phyloP scores from a whole-genome alignment of 2,113 vertebrate species.

The Corythornis cristatus region DNA sequence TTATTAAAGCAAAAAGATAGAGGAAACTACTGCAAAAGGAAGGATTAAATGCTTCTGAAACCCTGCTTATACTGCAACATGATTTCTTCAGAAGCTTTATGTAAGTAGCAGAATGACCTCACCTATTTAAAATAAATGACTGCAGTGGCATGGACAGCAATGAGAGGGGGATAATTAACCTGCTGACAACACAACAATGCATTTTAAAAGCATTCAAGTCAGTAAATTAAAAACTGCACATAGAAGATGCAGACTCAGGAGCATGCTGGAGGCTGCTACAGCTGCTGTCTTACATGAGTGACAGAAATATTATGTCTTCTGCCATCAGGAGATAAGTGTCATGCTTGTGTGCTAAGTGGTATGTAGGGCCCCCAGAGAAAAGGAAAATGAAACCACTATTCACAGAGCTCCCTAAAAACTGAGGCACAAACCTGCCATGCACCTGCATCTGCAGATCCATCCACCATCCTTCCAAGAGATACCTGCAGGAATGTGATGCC shows the following conservation, averaged over 20 bases:
- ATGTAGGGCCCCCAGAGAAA: background rate
- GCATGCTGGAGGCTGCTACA: background rate
- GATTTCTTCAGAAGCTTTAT: background rate
- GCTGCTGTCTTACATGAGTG: background rate
- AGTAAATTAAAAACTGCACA: background rate
- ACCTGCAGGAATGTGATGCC: background rate
- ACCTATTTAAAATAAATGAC: background rate
- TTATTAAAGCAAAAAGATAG: background rate
- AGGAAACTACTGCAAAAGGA: background rate
- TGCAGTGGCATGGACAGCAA: background rate
- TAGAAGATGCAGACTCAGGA: background rate
- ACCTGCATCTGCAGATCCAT: background rate
- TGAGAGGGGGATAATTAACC: background rate
- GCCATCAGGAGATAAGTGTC: background rate
- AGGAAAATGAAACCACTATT: background rate
- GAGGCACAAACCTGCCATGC: background rate
- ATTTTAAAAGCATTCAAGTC: background rate
- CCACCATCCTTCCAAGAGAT: background rate
- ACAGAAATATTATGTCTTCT: background rate
- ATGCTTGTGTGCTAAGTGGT: background rate
- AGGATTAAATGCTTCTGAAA: background rate
- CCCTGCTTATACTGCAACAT: background rate
- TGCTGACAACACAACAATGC: background rate
- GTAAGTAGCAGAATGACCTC: background rate
- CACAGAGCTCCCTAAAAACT: background rate